Evolutionary conservation across 2,888 invertebrate genomes (phyloP), one percentile per base, ranked within the genome.

Genomic region (Dorcus hopei): DNA sequence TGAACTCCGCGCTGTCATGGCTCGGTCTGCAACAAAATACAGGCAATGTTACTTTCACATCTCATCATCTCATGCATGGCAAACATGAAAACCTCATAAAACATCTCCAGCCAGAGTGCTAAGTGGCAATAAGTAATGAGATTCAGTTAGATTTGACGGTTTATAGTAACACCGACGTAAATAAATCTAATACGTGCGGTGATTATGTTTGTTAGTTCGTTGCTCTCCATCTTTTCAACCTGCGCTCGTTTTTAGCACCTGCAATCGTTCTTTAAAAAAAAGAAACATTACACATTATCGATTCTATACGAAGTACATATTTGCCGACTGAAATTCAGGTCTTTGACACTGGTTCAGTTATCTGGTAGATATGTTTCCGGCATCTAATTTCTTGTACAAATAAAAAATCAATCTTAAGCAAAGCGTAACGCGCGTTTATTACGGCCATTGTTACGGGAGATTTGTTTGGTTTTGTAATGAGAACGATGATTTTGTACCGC

Each of bases 1-100:
- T 76, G 77, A 78, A 77, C 79, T 80, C 79, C 81, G 80, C 81
- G 82, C 81, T 82, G 79, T 78, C 81, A 81, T 82, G 79, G 80
- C 81, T 81, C 78, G 80, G 78, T 77, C 77, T 78, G 74, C 56
- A 78, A 77, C 65, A 70, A 72, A 68, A 71, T 61, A 68, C 6
- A 33, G 26, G 6, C 26, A 6, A 7, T 33, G 7, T 33, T 33
- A 33, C 26, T 33, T 33, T 3, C 26, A 33, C 19, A 19, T 19
- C 19, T 19, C 19, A 33, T 6, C 26, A 33, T 33, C 26, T 33
- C 26, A 5, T 33, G 26, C 26, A 33, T 33, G 26, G 6, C 5
- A 33, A 33, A 33, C 26, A 6, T 33, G 26, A 33, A 33, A 33
- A 33, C 26, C 26, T 33, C 26, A 33, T 33, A 33, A 42, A 42